Evolutionary conservation across 1,140 invertebrate genomes (phyloP).

Genomic region (Anagrus nilaparvatae): DNA sequence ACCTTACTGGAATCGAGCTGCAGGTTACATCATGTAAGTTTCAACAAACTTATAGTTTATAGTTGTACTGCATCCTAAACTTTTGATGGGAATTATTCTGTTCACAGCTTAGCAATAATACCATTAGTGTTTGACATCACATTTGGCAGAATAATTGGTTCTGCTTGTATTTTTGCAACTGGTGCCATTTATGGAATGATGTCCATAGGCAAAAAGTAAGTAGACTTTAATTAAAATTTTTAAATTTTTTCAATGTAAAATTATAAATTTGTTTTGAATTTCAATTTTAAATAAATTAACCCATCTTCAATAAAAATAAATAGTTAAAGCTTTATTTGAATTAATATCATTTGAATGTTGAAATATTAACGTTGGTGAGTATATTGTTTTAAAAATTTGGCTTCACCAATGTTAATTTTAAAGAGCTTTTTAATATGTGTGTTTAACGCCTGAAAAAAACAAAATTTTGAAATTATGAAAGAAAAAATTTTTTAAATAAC

Average conservation of each 20-base stretch:
- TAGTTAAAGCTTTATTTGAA: too few relatives aligned
- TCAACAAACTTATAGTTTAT: not conserved
- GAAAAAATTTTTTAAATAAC: constrained; percentile 3
- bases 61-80: not conserved
- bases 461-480: not conserved
- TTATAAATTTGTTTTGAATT: too few relatives aligned
- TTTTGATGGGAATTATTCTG: not conserved
- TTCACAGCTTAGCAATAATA: constrained; percentile 61
- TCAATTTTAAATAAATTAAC: too few relatives aligned
- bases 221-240: constrained; percentile 28
- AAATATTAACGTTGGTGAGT: too few relatives aligned
- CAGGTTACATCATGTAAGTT: constrained; percentile 73
- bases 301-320: too few relatives aligned
- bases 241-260: constrained; percentile 9
- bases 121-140: constrained; percentile 70
- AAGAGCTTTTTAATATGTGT: too few relatives aligned
- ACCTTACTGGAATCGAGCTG: constrained; percentile 86
- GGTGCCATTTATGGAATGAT: constrained; percentile 89
- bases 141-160: constrained; percentile 70
- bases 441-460: too few relatives aligned
- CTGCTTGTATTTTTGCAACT: constrained; percentile 77
- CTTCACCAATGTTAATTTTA: too few relatives aligned
- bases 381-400: too few relatives aligned
- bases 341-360: too few relatives aligned
- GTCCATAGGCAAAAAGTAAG: constrained; percentile 85